Conservation (phyloP, 2,888 invertebrate genomes). For the Atherix ibis region DNA sequence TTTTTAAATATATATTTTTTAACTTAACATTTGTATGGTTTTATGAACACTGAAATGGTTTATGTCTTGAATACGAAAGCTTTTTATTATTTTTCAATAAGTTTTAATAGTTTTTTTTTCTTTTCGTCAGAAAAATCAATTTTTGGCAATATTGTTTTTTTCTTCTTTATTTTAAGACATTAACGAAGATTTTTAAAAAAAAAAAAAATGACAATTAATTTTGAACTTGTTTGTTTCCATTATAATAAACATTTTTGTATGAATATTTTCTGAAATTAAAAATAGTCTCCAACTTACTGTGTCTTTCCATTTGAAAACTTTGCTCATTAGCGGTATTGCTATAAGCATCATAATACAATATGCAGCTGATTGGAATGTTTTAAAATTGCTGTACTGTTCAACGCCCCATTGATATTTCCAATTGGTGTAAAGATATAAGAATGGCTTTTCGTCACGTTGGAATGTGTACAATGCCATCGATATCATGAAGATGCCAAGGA, state of each 20-base stretch:
- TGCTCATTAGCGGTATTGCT: constrained; percentile 56
- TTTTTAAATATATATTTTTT: neutral
- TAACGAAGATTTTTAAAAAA: constrained; percentile 1
- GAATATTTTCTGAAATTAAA: too few relatives aligned
- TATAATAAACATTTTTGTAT: too few relatives aligned
- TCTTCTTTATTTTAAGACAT: too few relatives aligned
- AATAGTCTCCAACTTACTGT: constrained; percentile 34
- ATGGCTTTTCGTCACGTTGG: constrained; percentile 65
- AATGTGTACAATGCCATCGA: constrained; percentile 69
- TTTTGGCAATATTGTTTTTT: too few relatives aligned
- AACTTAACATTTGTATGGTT: too few relatives aligned
- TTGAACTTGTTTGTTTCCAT: too few relatives aligned
- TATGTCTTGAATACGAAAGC: too few relatives aligned
- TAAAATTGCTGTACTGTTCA: constrained; percentile 51
- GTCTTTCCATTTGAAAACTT: constrained; percentile 48
- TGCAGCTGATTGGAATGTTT: constrained; percentile 53
- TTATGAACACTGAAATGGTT: too few relatives aligned
- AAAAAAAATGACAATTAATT: constrained; percentile 1
- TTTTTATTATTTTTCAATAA: constrained; percentile 8
- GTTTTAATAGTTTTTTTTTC: too few relatives aligned
- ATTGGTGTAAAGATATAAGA: constrained; percentile 58
- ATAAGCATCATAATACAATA: constrained; percentile 56
- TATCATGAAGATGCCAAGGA: constrained; percentile 50
- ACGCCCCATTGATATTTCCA: constrained; percentile 57
- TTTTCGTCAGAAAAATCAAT: too few relatives aligned